A percentile compares a stretch with the other conserved stretches of the same genome.
Conservation (phyloP, 2,888 invertebrate genomes). For the Phalera bucephala region DNA sequence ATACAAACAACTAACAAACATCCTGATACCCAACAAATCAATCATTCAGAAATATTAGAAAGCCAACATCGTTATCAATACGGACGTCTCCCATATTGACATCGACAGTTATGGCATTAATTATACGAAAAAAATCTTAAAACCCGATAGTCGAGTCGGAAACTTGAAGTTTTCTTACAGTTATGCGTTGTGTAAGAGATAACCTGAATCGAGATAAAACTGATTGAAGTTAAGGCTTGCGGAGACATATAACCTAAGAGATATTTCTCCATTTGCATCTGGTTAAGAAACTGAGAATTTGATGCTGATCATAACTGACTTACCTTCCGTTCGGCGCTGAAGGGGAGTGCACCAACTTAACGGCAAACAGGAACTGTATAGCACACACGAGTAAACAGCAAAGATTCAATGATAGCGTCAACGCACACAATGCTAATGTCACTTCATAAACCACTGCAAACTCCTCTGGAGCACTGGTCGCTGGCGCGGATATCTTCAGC, state of each 20-base stretch:
- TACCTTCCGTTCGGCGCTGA: conserved; percentile 89
- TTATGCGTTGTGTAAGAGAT: conserved; percentile 65
- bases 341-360: conserved; percentile 94
- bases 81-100: conserved; percentile 12
- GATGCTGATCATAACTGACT: conserved; percentile 38
- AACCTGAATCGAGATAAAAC: conserved; percentile 66
- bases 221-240: conserved; percentile 46
- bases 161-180: conserved; percentile 58
- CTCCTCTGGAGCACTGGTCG: conserved; percentile 86
- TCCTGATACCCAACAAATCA: conserved; percentile 17
- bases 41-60: conserved; percentile 11
- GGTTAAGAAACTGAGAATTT: neutral
- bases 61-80: conserved; percentile 15
- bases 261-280: too few species aligned
- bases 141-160: conserved; percentile 46
- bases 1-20: conserved; percentile 13
- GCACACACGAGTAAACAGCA: conserved; percentile 96
- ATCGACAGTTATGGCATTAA: conserved; percentile 34
- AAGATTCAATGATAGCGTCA: conserved; percentile 93
- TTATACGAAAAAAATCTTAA: conserved; percentile 38
- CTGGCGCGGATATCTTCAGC: conserved; percentile 91
- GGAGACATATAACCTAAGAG: conserved; percentile 15
- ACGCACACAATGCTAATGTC: conserved; percentile 93
- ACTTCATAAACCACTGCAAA: conserved; percentile 96
- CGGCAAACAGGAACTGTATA: conserved; percentile 96